Conservation (phyloP, 1,140 invertebrate genomes). For the Heliconius melpomene region DNA sequence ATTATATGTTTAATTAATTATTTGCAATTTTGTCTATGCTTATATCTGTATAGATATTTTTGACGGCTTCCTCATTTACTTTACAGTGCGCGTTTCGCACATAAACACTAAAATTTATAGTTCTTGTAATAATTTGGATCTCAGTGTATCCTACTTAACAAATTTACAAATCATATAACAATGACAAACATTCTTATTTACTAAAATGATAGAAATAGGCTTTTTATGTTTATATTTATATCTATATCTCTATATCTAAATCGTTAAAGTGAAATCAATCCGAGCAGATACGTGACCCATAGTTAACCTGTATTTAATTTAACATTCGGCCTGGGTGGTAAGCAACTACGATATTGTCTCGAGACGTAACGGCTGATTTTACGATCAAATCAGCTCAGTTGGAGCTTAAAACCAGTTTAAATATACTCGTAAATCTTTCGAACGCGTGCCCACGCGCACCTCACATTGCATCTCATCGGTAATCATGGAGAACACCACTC, state of each 20-base stretch:
- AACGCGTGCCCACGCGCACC: slow-evolving; percentile 64
- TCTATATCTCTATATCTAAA: not conserved
- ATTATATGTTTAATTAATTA: too few species aligned
- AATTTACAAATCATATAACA: too few species aligned
- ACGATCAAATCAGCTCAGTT: slow-evolving; percentile 73
- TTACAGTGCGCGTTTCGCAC: too few species aligned
- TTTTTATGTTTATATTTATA: not conserved
- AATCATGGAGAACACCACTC: slow-evolving; percentile 19
- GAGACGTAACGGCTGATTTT: slow-evolving; percentile 67
- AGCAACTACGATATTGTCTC: slow-evolving; percentile 65
- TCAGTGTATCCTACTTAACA: too few species aligned
- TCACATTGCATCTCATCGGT: slow-evolving; percentile 57
- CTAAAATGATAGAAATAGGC: too few species aligned
- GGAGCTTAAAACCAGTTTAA: slow-evolving; percentile 75
- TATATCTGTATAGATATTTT: too few species aligned
- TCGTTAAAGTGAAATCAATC: slow-evolving; percentile 37
- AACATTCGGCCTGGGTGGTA: slow-evolving; percentile 59
- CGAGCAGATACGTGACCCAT: slow-evolving; percentile 49
- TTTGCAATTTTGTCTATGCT: too few species aligned
- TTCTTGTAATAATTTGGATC: too few species aligned
- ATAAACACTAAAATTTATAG: too few species aligned
- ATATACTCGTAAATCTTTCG: slow-evolving; percentile 72
- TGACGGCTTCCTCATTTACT: too few species aligned
- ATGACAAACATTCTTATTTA: too few species aligned
- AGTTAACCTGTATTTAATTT: slow-evolving; percentile 67